These are phyloP conservation scores for Entomyzon cyanotis DNA, from an alignment of 2,113 vertebrate species.

Conservation along the genomic window DNA sequence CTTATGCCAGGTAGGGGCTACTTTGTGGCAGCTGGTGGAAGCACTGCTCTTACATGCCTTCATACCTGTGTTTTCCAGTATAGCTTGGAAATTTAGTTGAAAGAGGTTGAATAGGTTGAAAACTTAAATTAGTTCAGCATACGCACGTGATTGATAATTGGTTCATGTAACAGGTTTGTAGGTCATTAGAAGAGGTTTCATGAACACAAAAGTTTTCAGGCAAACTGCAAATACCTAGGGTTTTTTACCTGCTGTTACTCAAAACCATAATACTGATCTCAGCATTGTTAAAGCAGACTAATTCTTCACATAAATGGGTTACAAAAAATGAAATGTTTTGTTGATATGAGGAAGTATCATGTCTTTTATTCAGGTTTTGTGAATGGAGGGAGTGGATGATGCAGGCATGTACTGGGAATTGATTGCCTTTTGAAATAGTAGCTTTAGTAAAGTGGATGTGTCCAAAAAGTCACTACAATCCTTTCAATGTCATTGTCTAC, in stretches of 20 bases:
- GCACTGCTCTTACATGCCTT: neutral
- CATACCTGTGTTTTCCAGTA: neutral
- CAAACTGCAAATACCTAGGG: neutral
- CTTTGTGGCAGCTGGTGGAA: neutral
- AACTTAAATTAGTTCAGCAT: neutral
- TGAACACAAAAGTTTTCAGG: neutral
- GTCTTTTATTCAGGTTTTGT: neutral
- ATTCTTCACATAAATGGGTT: neutral
- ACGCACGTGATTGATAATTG: accelerated
- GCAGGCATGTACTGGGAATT: neutral
- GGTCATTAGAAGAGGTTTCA: neutral
- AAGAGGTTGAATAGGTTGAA: too few relatives aligned
- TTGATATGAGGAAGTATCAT: neutral
- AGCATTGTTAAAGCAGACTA: neutral
- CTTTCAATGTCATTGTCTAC: neutral
- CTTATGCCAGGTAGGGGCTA: neutral
- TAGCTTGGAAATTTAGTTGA: neutral
- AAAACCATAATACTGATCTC: neutral
- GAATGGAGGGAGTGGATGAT: neutral
- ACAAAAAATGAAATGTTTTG: neutral
- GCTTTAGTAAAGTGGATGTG: neutral
- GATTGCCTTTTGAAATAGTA: neutral
- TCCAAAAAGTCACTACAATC: neutral
- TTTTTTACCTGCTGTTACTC: neutral
- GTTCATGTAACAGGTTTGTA: neutral